A percentile compares a stretch with the other conserved stretches of the same genome.
Conservation (phyloP, 64 coral and sea anemone species). For the Dendronephthya gigantea region DNA sequence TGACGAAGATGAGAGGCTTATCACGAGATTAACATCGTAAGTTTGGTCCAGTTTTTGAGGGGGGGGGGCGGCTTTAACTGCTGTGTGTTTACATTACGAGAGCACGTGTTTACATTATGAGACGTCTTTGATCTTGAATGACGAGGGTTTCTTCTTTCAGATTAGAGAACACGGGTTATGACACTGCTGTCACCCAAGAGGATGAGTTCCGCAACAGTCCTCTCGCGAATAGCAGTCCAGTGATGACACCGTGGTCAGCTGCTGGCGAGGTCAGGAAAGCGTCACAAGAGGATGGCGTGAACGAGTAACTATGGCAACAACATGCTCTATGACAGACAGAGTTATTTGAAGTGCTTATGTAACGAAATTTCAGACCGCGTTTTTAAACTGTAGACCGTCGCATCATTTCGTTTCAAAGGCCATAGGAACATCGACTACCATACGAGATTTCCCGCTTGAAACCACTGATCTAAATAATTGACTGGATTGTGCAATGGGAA, state of each 20-base stretch:
- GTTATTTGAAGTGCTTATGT: background rate
- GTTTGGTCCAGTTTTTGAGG: too few relatives aligned
- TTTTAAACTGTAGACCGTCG: background rate
- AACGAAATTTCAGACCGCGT: background rate
- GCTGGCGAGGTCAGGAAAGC: constrained; percentile 46
- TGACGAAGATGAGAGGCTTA: constrained; percentile 88
- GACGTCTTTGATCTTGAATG: too few relatives aligned
- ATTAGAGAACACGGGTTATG: constrained; percentile 91
- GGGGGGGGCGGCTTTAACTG: too few relatives aligned
- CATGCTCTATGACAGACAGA: background rate
- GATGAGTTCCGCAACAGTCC: constrained; percentile 77
- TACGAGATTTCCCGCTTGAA: too few relatives aligned
- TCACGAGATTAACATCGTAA: constrained; percentile 61
- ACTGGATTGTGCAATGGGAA: too few relatives aligned
- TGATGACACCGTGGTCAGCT: constrained; percentile 43
- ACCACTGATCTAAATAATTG: too few relatives aligned
- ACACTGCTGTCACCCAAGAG: constrained; percentile 65
- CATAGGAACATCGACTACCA: too few relatives aligned
- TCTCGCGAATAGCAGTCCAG: constrained; percentile 60
- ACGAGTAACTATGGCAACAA: constrained; percentile 44
- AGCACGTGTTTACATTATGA: too few relatives aligned
- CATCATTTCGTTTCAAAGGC: background rate
- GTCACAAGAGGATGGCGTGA: constrained; percentile 51
- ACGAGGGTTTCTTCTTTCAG: constrained; percentile 49
- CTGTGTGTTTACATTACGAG: too few relatives aligned